Base-by-base conservation (phyloP, 2,888 invertebrate genomes). In the Hypsopygia costalis region DNA sequence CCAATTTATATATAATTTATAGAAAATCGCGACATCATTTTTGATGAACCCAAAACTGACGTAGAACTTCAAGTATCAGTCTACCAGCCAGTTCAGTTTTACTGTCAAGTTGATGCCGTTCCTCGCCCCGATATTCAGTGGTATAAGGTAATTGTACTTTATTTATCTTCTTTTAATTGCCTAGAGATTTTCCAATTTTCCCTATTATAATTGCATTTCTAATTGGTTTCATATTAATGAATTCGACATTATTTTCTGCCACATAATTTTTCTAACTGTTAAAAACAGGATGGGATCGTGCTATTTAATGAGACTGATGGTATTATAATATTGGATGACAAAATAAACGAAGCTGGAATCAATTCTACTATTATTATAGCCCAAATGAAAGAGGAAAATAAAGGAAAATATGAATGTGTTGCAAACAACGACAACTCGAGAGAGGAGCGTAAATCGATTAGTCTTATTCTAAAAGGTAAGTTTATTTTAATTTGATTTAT, bases 71-170 rank as follows among this genome's bases (percentile, higher is more conserved):
- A 68, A 36, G 69, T 74, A 0, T 52, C 53, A 9, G 64, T 52
- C 3, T 66, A 49, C 33, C 66, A 72, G 41, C 52, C 55, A 4
- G 49, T 74, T 1, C 46, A 77, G 34, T 76, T 93, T 11, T 74
- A 69, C 22, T 93, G 94, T 46, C 67, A 74, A 28, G 91, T 89
- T 0, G 62, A 62, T 27, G 92, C 92, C 1, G 88, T 92, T 25
- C 94, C 94, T 0, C 87, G 82, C 34, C 94, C 95, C 0, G 67
- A 49, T 0, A 86, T 95, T 1, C 71, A 67, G 0, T 96, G 96
- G 96, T 91, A 78, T 50, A 94, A 94, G 90, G 95, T 93, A 89
- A 66, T 63, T 58, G n/a, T 21, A 56, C 12, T 50, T 31, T n/a
- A n/a, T n/a, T n/a, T n/a, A n/a, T n/a, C n/a, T n/a, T n/a, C n/a